Evolutionary conservation across 1,140 invertebrate species (phyloP).

Genomic region (Calephelis virginiensis): DNA sequence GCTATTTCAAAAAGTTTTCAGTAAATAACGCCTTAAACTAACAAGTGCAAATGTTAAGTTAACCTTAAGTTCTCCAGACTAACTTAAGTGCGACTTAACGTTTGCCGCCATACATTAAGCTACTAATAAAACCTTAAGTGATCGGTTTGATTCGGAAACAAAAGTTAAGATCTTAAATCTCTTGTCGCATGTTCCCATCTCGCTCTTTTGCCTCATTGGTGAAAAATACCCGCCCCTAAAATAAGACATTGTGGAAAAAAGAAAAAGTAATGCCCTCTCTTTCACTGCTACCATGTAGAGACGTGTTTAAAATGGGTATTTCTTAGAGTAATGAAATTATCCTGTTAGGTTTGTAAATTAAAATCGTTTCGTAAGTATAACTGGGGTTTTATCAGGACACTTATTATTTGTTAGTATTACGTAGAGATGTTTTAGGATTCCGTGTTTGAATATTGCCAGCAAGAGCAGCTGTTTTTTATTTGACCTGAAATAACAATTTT

Average conservation of each 20-base stretch:
- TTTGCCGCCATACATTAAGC: not conserved
- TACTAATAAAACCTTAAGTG: slow-evolving; percentile 14
- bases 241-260: slow-evolving; percentile 54
- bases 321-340: slow-evolving; percentile 45
- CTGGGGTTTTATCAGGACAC: not conserved
- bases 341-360: slow-evolving; percentile 23
- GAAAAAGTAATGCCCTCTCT: slow-evolving; percentile 34
- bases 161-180: slow-evolving; percentile 28
- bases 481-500: too few species aligned
- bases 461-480: too few species aligned
- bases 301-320: slow-evolving; percentile 42
- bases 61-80: slow-evolving; percentile 17
- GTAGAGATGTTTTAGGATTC: too few species aligned
- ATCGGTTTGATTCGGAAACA: slow-evolving; percentile 17
- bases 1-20: not conserved
- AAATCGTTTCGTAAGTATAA: slow-evolving; percentile 3
- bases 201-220: slow-evolving; percentile 45
- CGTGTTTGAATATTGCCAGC: too few species aligned
- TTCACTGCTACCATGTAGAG: slow-evolving; percentile 31
- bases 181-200: slow-evolving; percentile 31
- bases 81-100: slow-evolving; percentile 19
- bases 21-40: not conserved
- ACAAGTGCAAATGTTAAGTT: slow-evolving; percentile 8
- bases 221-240: slow-evolving; percentile 48
- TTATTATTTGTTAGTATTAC: not conserved